phyloP scores from a whole-genome alignment of 2,797 vertebrate genomes.

The Aphelocoma californica region DNA sequence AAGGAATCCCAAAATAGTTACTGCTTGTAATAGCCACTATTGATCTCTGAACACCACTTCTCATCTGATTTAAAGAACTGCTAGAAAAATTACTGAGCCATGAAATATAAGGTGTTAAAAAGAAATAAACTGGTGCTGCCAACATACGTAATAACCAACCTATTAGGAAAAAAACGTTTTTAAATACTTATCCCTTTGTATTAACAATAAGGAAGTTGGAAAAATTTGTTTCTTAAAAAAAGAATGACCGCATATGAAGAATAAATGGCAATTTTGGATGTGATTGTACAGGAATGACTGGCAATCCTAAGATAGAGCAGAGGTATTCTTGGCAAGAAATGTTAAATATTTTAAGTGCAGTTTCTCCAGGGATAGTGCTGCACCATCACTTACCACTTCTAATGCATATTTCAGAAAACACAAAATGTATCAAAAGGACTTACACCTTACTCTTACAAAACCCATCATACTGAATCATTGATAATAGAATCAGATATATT shows the following conservation, averaged over 20 bases:
- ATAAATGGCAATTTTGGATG: not conserved
- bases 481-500: not conserved
- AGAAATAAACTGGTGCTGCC: not conserved
- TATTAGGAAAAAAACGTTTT: not conserved
- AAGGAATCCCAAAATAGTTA: not conserved
- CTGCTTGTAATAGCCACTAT: not conserved
- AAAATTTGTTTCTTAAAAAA: not conserved
- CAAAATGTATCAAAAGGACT: not conserved
- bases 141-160: not conserved
- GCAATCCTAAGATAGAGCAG: not conserved
- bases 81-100: not conserved
- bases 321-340: not conserved
- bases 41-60: not conserved
- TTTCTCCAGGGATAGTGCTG: not conserved
- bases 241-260: not conserved
- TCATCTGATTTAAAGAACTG: not conserved
- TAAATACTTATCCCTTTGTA: not conserved
- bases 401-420: constrained; percentile 16
- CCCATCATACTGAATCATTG: not conserved
- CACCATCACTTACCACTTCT: not conserved
- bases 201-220: not conserved
- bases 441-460: not conserved
- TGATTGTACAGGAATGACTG: not conserved
- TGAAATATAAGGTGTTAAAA: not conserved
- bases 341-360: constrained; percentile 1